Conservation (phyloP, 2,113 vertebrate genomes). For the Sinocyclocheilus rhinocerous region DNA sequence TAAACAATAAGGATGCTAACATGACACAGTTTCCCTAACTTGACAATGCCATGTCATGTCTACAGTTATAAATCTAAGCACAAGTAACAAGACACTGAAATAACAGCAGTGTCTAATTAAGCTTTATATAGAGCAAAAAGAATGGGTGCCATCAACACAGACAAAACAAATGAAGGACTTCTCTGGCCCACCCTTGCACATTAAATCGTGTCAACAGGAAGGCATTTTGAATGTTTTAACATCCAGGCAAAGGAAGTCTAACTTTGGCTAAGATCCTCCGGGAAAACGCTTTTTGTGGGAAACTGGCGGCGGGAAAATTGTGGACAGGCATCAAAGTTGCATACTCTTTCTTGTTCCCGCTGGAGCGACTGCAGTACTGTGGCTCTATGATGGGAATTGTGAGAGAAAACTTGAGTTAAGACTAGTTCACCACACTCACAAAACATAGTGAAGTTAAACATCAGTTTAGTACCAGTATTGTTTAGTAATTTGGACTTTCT, state of each 20-base stretch:
- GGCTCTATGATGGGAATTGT: constrained; percentile 36
- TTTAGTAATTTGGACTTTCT: constrained; percentile 21
- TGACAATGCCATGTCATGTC: constrained; percentile 19
- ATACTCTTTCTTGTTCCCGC: background rate
- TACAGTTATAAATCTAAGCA: constrained; percentile 19
- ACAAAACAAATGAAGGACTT: constrained; percentile 18
- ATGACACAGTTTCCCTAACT: background rate
- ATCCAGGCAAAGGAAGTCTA: constrained; percentile 7
- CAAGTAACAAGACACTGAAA: background rate
- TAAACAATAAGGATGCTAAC: background rate
- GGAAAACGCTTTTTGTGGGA: constrained; percentile 7
- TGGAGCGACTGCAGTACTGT: constrained; percentile 10
- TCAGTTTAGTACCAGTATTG: constrained; percentile 23
- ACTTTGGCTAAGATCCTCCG: constrained; percentile 32
- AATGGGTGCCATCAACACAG: background rate
- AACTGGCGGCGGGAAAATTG: constrained; percentile 28
- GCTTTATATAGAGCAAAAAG: too few species aligned
- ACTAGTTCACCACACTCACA: constrained; percentile 19
- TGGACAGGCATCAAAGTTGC: constrained; percentile 40
- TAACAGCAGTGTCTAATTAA: background rate
- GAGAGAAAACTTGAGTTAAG: background rate
- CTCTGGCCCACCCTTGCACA: background rate
- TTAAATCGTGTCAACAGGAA: constrained; percentile 12
- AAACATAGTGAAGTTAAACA: constrained; percentile 7
- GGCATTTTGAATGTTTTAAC: constrained; percentile 20